Evolutionary conservation across 2,797 vertebrate genomes (phyloP).

Genomic region (Gila robusta): DNA sequence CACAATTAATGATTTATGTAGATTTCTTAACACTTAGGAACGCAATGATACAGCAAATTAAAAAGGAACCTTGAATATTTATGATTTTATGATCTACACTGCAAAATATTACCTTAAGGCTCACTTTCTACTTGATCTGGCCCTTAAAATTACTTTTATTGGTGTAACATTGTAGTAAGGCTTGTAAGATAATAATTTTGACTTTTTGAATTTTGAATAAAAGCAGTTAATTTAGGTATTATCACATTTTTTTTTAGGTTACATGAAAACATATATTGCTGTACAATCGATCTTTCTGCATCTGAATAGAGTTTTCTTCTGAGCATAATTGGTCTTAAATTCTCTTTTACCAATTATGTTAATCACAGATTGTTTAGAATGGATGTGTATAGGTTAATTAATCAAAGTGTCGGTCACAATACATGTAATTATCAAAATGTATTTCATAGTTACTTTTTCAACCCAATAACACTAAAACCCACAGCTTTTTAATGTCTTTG

Average conservation of each 20-base stretch:
- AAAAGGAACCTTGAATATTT: neutral
- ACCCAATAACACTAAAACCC: neutral
- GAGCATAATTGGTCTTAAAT: neutral
- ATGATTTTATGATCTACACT: neutral
- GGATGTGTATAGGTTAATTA: neutral
- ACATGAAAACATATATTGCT: neutral
- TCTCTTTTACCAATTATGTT: neutral
- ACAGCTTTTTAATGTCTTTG: neutral
- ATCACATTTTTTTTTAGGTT: neutral
- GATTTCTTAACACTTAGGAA: neutral
- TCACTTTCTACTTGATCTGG: neutral
- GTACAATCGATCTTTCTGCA: neutral
- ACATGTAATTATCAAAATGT: too few relatives aligned
- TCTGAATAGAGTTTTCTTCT: neutral
- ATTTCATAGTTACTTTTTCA: neutral
- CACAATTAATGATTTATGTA: neutral
- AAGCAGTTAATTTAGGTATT: neutral
- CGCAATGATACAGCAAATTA: neutral
- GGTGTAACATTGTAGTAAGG: neutral
- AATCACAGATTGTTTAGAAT: neutral
- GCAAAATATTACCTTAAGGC: neutral
- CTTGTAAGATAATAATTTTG: neutral
- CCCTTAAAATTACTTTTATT: neutral
- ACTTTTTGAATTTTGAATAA: neutral
- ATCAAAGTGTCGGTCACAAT: neutral